phyloP scores from a whole-genome alignment of 2,888 invertebrate genomes.

The Monochamus alternatus region DNA sequence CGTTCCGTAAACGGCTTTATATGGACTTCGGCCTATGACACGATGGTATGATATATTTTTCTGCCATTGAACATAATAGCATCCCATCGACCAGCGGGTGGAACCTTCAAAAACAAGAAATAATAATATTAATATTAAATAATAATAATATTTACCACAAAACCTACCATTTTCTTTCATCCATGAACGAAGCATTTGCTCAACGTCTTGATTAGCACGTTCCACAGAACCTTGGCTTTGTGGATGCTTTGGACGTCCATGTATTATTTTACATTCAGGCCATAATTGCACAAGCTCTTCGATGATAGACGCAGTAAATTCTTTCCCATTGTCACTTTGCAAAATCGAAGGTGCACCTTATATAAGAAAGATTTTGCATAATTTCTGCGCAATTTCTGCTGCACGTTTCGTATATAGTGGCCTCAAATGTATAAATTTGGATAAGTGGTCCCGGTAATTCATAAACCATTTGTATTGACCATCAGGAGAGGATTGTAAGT shows the following conservation, averaged over 20 bases:
- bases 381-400: constrained; percentile 31
- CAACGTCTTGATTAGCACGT: constrained; percentile 12
- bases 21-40: constrained; percentile 8
- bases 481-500: constrained; percentile 43
- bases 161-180: constrained; percentile 30
- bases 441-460: constrained; percentile 46
- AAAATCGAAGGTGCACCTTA: constrained; percentile 46
- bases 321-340: constrained; percentile 53
- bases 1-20: constrained; percentile 1
- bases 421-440: constrained; percentile 37
- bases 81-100: constrained; percentile 28
- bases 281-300: not conserved
- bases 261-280: not conserved
- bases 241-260: constrained; percentile 20
- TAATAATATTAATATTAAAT: too few species aligned
- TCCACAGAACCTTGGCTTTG: constrained; percentile 25
- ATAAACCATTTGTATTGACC: constrained; percentile 44
- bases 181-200: constrained; percentile 27
- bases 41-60: constrained; percentile 12
- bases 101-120: too few species aligned
- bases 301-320: constrained; percentile 48
- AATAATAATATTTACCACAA: too few species aligned
- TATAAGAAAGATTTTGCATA: constrained; percentile 48
- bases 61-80: constrained; percentile 29
- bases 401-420: too few species aligned